Percentiles rank a stretch among this genome's conserved stretches.
These are phyloP conservation scores for Cotesia congregata DNA, from an alignment of 2,888 invertebrate genomes.

Conservation along the genomic window DNA sequence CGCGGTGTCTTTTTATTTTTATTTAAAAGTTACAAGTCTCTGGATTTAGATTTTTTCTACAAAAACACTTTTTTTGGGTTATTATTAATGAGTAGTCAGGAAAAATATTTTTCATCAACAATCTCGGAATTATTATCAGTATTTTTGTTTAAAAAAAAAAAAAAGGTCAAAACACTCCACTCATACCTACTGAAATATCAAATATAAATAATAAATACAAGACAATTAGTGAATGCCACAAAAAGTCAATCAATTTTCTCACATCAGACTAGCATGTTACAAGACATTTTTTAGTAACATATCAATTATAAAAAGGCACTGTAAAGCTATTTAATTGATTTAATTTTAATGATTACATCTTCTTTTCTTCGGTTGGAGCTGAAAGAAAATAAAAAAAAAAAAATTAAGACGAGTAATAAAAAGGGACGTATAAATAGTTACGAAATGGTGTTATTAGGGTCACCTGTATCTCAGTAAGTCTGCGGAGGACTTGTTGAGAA, in stretches of 20 bases:
- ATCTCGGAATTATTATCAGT: no score
- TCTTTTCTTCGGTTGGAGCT: background rate
- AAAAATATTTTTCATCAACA: background rate
- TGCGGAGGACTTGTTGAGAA: background rate
- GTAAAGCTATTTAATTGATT: background rate
- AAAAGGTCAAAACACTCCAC: background rate
- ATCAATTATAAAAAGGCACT: background rate
- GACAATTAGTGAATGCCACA: no score
- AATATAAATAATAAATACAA: no score
- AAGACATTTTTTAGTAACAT: background rate
- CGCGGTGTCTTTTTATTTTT: background rate
- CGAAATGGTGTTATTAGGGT: conserved; percentile 22
- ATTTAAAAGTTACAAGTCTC: no score
- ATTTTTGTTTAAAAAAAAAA: background rate
- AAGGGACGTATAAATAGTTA: conserved; percentile 15
- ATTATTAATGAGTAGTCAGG: background rate
- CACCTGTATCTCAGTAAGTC: background rate
- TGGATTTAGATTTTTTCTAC: no score
- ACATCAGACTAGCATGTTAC: no score
- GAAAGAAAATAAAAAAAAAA: background rate
- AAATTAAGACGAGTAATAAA: background rate
- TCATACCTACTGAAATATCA: background rate
- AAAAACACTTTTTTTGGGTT: background rate
- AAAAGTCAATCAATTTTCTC: no score
- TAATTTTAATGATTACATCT: conserved; percentile 9